Evolutionary conservation across 1,140 invertebrate genomes (phyloP).

Genomic region (Drosophila lowei): DNA sequence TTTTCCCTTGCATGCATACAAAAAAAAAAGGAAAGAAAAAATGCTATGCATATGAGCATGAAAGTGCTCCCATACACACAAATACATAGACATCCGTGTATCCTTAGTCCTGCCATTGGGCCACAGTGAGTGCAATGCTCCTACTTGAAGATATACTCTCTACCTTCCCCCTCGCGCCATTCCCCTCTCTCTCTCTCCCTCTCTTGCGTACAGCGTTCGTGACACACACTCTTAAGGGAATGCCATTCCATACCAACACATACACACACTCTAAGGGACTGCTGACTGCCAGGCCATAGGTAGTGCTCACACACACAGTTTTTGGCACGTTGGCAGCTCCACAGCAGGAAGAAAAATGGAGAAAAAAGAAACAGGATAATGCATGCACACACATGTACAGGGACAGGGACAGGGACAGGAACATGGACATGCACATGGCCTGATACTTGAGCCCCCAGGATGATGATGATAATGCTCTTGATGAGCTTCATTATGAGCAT

Average conservation of each 20-base stretch:
- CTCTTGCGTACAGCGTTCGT: constrained; percentile 26
- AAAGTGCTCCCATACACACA: constrained; percentile 12
- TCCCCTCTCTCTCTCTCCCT: no score
- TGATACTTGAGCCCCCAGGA: constrained; percentile 56
- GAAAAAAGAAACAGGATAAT: constrained; percentile 37
- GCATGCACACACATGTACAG: constrained; percentile 10
- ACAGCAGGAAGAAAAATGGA: constrained; percentile 27
- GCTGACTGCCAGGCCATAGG: not conserved
- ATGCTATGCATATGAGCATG: constrained; percentile 37
- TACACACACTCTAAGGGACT: constrained; percentile 25
- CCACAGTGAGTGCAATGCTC: constrained; percentile 71
- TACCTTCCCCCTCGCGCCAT: not conserved
- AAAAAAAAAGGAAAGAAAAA: constrained; percentile 11
- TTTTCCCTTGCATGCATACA: constrained; percentile 68
- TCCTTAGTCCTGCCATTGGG: constrained; percentile 43
- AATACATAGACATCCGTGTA: constrained; percentile 28
- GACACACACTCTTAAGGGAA: constrained; percentile 60
- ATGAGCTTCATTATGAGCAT: constrained; percentile 47
- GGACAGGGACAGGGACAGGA: constrained; percentile 7
- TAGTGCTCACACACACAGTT: constrained; percentile 45
- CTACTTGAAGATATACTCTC: constrained; percentile 56
- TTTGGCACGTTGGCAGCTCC: constrained; percentile 59
- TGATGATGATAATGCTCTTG: constrained; percentile 37
- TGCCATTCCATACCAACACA: not conserved
- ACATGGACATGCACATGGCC: constrained; percentile 11